Base-by-base conservation (phyloP, 37 sponge, comb jelly and placozoan genomes). In the Spongilla lacustris region DNA sequence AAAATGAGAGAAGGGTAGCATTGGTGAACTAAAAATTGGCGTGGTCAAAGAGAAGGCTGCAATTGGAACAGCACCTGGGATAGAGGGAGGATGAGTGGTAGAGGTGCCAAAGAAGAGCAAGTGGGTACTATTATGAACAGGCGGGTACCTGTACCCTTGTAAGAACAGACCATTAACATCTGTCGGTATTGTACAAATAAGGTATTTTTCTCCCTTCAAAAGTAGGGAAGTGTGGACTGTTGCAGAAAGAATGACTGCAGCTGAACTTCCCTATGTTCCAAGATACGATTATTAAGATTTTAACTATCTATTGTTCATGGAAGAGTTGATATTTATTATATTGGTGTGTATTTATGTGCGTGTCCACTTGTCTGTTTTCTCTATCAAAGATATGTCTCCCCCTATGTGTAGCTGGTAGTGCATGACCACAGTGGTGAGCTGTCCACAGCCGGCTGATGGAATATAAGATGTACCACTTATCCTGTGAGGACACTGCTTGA, bases 31-130 rank as follows among this genome's bases (percentile, higher is more conserved):
- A 90, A 90, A 34, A 81, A 83, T n/a, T 96, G 98, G 24, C 77
- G 58, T 32, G 98, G 98, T 12, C 84, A 74, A n/a, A 33, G 96
- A 95, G 80, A 83, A 81, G 38, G 77, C 93, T 11, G 29, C 90
- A 0, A 86, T 96, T 21, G 96, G 96, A n/a, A 96, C 93, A 13
- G 96, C 35, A 78, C 50, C 12, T 96, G 96, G 96, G 86, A 90
- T 33, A 73, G 50, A 36, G 79, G 87, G 4, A 84, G 83, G 69
- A 96, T 92, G 73, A 72, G 86, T 48, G 90, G 86, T 38, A 68
- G 77, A 28, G 96, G 96, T 31, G 25, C 85, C 27, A 71, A 74
- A 23, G 86, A 96, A 36, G 88, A 87, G 17, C 96, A 96, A 82
- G 94, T 94, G n/a, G n/a, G n/a, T n/a, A n/a, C n/a, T n/a, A n/a